Evolutionary conservation across 2,113 vertebrate species (phyloP).

Genomic region (Alectura lathami): DNA sequence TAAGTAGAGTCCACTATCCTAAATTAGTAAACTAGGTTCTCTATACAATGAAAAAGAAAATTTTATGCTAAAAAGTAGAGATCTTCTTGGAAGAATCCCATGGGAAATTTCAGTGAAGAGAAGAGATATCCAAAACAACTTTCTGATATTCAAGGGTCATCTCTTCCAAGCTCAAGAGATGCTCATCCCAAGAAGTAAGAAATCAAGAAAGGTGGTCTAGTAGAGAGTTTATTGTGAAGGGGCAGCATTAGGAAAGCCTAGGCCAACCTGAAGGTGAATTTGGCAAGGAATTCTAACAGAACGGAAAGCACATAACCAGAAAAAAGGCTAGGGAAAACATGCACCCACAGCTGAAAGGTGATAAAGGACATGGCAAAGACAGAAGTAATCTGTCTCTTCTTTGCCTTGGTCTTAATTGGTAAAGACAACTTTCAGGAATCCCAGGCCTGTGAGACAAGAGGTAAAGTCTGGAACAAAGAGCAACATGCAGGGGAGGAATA

Average conservation of each 20-base stretch:
- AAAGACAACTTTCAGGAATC: not conserved
- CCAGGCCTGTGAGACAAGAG: not conserved
- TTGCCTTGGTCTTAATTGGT: not conserved
- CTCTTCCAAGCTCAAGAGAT: not conserved
- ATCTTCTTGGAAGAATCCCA: not conserved
- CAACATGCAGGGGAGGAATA: not conserved
- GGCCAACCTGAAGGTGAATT: not conserved
- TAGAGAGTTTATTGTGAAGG: not conserved
- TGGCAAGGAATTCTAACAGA: not conserved
- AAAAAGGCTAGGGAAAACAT: not conserved
- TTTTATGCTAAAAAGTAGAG: not conserved
- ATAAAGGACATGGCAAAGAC: not conserved
- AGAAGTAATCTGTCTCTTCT: not conserved
- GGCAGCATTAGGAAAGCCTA: not conserved
- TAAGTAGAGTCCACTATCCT: not conserved
- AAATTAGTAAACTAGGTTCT: not conserved
- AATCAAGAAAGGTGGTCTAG: not conserved
- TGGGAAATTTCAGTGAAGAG: not conserved
- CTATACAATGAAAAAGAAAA: not conserved
- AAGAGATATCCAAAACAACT: not conserved
- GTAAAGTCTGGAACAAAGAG: not conserved
- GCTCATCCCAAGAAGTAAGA: not conserved
- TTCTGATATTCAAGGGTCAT: not conserved
- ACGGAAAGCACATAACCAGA: not conserved
- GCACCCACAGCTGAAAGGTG: not conserved